A percentile compares a stretch with the other conserved stretches of the same genome.
phyloP scores from a whole-genome alignment of 2,888 invertebrate genomes.

The Luperina testacea region DNA sequence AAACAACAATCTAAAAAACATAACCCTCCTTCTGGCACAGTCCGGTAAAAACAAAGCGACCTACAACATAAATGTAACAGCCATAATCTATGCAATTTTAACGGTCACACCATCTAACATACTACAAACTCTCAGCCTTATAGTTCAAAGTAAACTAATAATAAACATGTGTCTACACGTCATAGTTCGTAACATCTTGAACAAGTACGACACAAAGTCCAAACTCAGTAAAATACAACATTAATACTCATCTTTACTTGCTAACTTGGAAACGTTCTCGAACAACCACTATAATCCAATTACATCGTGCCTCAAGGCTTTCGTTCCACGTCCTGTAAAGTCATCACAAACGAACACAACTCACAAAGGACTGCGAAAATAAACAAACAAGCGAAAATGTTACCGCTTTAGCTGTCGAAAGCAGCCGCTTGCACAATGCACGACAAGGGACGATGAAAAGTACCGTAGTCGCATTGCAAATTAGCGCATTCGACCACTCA shows the following conservation, averaged over 20 bases:
- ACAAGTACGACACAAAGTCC: slow-evolving; percentile 33
- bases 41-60: neutral
- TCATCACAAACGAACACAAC: slow-evolving; percentile 63
- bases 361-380: slow-evolving; percentile 68
- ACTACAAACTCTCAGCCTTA: neutral
- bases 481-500: slow-evolving; percentile 82
- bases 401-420: slow-evolving; percentile 76
- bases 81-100: neutral
- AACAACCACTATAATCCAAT: slow-evolving; percentile 61
- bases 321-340: slow-evolving; percentile 57
- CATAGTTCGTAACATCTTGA: slow-evolving; percentile 33
- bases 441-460: slow-evolving; percentile 76
- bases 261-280: slow-evolving; percentile 40
- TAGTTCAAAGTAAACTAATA: slow-evolving; percentile 28
- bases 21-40: too few species aligned
- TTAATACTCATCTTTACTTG: slow-evolving; percentile 47
- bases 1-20: too few species aligned
- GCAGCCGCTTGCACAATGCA: slow-evolving; percentile 72
- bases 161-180: slow-evolving; percentile 14
- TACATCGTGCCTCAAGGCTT: slow-evolving; percentile 61
- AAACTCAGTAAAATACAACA: slow-evolving; percentile 46
- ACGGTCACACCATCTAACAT: neutral
- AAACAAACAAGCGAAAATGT: slow-evolving; percentile 72
- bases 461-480: slow-evolving; percentile 80
- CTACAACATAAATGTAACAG: neutral